These are phyloP conservation scores for Agrilus planipennis DNA, from an alignment of 1,140 invertebrate genomes.

Conservation along the genomic window DNA sequence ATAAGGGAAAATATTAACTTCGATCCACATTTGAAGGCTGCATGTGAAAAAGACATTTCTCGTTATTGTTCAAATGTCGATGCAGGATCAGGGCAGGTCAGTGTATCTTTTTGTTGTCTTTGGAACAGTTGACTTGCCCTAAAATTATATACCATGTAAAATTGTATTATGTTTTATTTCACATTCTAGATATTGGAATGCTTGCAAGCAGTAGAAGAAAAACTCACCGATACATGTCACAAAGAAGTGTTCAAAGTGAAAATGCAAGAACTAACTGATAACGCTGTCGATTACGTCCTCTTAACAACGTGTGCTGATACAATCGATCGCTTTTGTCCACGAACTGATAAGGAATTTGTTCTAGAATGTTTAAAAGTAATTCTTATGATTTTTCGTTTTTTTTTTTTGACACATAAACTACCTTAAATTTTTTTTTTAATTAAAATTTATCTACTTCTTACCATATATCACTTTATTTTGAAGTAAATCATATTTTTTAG, in stretches of 20 bases:
- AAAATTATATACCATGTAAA: slow-evolving; percentile 1
- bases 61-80: slow-evolving; percentile 58
- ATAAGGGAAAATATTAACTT: slow-evolving; percentile 75
- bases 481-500: slow-evolving; percentile 34
- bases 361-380: slow-evolving; percentile 57
- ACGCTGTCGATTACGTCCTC: slow-evolving; percentile 73
- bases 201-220: slow-evolving; percentile 53
- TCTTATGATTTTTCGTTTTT: not conserved
- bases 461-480: not conserved
- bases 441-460: not conserved
- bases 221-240: slow-evolving; percentile 60
- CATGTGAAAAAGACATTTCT: slow-evolving; percentile 67
- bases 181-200: slow-evolving; percentile 71
- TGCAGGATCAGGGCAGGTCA: slow-evolving; percentile 64
- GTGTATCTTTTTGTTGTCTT: not conserved
- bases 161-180: slow-evolving; percentile 13
- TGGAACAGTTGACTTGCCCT: not conserved
- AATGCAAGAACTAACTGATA: slow-evolving; percentile 74
- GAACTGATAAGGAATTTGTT: slow-evolving; percentile 52
- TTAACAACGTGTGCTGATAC: slow-evolving; percentile 72
- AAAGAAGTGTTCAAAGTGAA: slow-evolving; percentile 72
- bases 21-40: slow-evolving; percentile 65
- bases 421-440: no score
- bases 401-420: no score
- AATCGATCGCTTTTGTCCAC: slow-evolving; percentile 68